A percentile compares a stretch with the other conserved stretches of the same genome.
Evolutionary conservation across 2,113 vertebrate genomes (phyloP).

Genomic region (Parus major): DNA sequence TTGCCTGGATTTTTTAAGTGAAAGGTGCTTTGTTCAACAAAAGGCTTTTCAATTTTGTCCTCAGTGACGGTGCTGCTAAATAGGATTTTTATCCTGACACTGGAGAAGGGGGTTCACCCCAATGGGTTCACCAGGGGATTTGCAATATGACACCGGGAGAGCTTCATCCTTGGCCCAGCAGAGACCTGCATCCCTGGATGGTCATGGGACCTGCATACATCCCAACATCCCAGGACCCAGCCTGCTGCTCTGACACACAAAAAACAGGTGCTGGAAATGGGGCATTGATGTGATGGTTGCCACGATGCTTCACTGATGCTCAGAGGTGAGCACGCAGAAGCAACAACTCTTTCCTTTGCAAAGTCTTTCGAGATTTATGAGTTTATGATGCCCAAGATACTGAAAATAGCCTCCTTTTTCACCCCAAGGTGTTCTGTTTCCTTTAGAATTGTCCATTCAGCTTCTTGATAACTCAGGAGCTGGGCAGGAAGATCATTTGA

Average conservation of each 20-base stretch:
- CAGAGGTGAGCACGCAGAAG: rapidly evolving
- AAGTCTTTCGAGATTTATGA: background rate
- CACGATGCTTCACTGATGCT: rapidly evolving
- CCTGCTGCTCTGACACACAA: background rate
- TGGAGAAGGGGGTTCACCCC: background rate
- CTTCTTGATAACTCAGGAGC: background rate
- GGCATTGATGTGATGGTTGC: rapidly evolving
- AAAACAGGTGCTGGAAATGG: background rate
- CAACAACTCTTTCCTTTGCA: background rate
- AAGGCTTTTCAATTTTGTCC: conserved; percentile 76
- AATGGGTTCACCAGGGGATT: rapidly evolving
- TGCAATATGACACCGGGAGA: rapidly evolving
- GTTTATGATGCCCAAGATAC: background rate
- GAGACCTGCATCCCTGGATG: background rate
- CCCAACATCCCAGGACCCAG: background rate
- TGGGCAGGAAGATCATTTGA: background rate
- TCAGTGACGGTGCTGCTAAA: conserved; percentile 19
- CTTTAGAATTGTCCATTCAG: background rate
- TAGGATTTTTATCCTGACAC: background rate
- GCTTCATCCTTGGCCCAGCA: background rate
- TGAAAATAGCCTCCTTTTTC: background rate
- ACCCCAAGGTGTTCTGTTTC: background rate
- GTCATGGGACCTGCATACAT: background rate
- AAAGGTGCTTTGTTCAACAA: conserved; percentile 81
- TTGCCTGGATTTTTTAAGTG: conserved; percentile 73